phyloP scores from a whole-genome alignment of 1,140 invertebrate genomes.

The Drosophila nebulosa region DNA sequence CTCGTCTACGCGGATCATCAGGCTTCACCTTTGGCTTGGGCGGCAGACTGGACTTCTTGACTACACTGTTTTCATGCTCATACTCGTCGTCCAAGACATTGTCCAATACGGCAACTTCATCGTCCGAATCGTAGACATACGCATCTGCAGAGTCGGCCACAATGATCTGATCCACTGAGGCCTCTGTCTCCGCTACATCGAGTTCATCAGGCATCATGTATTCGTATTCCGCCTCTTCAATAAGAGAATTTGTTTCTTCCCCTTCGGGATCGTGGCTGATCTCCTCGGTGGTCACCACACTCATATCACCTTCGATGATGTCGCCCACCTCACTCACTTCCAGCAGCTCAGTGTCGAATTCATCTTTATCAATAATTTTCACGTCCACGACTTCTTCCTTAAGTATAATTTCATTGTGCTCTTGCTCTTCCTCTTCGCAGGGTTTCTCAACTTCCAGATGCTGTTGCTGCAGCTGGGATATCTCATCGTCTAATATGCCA shows the following conservation, averaged over 20 bases:
- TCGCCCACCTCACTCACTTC: constrained; percentile 37
- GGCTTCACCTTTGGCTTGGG: constrained; percentile 53
- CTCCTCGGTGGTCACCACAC: background rate
- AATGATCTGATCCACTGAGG: constrained; percentile 35
- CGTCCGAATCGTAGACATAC: constrained; percentile 62
- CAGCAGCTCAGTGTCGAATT: constrained; percentile 35
- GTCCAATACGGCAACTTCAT: constrained; percentile 62
- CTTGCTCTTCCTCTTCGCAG: constrained; percentile 17
- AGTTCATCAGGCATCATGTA: constrained; percentile 48
- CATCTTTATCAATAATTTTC: constrained; percentile 40
- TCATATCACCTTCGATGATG: constrained; percentile 21
- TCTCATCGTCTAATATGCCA: constrained; percentile 5
- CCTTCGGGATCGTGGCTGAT: constrained; percentile 24
- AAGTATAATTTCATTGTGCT: background rate
- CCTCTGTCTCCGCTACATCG: constrained; percentile 48
- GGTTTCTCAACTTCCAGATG: constrained; percentile 11
- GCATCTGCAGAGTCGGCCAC: constrained; percentile 48
- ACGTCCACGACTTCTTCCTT: constrained; percentile 27
- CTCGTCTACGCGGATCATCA: constrained; percentile 52
- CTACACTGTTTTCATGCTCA: constrained; percentile 55
- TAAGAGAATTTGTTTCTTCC: constrained; percentile 29
- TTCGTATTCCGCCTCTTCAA: constrained; percentile 62
- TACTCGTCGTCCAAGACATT: constrained; percentile 66
- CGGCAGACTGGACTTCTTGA: constrained; percentile 57
- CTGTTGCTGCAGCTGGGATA: background rate